These are phyloP conservation scores for Scomber colias DNA, from an alignment of 2,113 vertebrate species.

Conservation along the genomic window DNA sequence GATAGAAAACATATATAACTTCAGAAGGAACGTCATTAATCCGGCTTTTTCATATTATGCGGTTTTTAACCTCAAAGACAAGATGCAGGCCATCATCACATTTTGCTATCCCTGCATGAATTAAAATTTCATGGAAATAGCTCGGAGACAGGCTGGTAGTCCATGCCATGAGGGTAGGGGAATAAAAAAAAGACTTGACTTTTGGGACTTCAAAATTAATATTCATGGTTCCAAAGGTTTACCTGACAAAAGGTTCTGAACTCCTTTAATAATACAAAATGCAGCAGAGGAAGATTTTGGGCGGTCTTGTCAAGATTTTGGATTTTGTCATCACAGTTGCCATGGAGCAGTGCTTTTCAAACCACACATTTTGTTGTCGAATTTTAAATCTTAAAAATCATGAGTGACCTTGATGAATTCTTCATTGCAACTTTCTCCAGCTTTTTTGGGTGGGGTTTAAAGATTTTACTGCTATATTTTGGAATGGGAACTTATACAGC, in stretches of 20 bases:
- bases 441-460: no score
- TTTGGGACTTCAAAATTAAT: neutral
- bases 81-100: constrained; percentile 26
- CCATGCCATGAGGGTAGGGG: neutral
- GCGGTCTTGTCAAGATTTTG: neutral
- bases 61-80: constrained; percentile 45
- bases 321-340: neutral
- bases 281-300: no score
- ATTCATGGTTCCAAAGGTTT: constrained; percentile 15
- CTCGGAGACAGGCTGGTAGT: constrained; percentile 13
- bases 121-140: constrained; percentile 42
- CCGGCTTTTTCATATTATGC: constrained; percentile 11
- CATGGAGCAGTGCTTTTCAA: neutral
- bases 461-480: no score
- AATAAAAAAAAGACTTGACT: neutral
- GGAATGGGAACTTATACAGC: no score
- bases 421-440: no score
- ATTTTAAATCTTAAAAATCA: no score
- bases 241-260: neutral
- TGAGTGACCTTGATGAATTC: no score
- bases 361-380: no score
- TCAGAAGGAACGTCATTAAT: constrained; percentile 12
- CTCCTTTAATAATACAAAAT: no score
- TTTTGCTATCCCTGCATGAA: constrained; percentile 43
- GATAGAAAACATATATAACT: constrained; percentile 48